Conservation (phyloP, 2,113 vertebrate species). For the Barbus barbus region DNA sequence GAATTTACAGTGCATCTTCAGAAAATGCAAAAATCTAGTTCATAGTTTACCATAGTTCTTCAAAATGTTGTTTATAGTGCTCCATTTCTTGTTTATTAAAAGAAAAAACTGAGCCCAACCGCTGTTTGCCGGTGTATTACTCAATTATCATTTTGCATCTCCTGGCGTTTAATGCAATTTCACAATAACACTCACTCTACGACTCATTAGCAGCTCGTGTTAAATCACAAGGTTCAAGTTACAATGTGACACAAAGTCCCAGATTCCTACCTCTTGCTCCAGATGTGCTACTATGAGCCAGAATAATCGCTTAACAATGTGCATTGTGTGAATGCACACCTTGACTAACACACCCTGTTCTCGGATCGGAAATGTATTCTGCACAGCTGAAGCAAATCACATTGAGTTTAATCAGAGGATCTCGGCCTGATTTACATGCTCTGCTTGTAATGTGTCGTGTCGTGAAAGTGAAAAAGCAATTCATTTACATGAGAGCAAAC, state of each 20-base stretch:
- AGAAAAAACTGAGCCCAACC: neutral
- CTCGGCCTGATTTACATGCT: conserved; percentile 65
- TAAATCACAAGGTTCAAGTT: conserved; percentile 64
- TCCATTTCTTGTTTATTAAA: neutral
- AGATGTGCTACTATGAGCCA: conserved; percentile 77
- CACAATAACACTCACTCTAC: conserved; percentile 78
- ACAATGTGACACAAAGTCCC: conserved; percentile 25
- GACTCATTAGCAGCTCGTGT: conserved; percentile 79
- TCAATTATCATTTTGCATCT: conserved; percentile 51
- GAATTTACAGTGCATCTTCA: too few species aligned
- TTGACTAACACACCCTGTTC: conserved; percentile 68
- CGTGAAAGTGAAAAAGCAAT: conserved; percentile 11
- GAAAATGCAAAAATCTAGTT: neutral
- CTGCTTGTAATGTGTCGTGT: conserved; percentile 59
- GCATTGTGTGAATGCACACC: conserved; percentile 76
- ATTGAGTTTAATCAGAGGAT: conserved; percentile 20
- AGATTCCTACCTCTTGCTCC: conserved; percentile 47
- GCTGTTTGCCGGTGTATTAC: conserved; percentile 35
- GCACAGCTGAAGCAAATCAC: conserved; percentile 2
- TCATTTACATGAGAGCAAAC: neutral
- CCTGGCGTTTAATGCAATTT: conserved; percentile 81
- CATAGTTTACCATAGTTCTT: neutral
- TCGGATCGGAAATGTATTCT: neutral
- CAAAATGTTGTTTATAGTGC: neutral
- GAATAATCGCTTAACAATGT: conserved; percentile 79